phyloP scores from a whole-genome alignment of 2,797 vertebrate genomes.

The Sebastes nivosus region DNA sequence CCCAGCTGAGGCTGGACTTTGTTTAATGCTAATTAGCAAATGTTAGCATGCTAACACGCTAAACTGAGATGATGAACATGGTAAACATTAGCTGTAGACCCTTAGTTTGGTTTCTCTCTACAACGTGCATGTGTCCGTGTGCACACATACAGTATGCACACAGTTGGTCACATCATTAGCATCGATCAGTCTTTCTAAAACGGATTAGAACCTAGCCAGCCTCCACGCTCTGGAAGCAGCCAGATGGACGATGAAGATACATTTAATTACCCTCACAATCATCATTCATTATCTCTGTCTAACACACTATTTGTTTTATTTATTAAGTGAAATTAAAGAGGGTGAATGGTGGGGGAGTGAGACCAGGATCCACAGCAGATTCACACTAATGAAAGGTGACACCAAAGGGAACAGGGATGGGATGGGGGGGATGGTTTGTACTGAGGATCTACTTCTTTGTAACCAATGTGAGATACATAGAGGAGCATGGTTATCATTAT shows the following conservation, averaged over 20 bases:
- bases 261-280: constrained; percentile 27
- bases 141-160: not conserved
- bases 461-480: not conserved
- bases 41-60: not conserved
- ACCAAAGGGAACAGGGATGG: not conserved
- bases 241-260: constrained; percentile 27
- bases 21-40: no score
- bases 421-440: not conserved
- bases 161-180: constrained; percentile 37
- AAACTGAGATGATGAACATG: not conserved
- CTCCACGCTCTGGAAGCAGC: not conserved
- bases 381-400: constrained; percentile 8
- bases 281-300: not conserved
- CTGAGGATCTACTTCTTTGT: not conserved
- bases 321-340: not conserved
- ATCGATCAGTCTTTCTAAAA: constrained; percentile 48
- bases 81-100: not conserved
- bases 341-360: not conserved
- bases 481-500: not conserved
- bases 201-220: constrained; percentile 7
- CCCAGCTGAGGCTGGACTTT: no score
- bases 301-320: not conserved
- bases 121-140: not conserved
- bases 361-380: not conserved
- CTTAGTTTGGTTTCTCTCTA: not conserved